Evolutionary conservation across 2,113 vertebrate genomes (phyloP).

Genomic region (Indri indri): DNA sequence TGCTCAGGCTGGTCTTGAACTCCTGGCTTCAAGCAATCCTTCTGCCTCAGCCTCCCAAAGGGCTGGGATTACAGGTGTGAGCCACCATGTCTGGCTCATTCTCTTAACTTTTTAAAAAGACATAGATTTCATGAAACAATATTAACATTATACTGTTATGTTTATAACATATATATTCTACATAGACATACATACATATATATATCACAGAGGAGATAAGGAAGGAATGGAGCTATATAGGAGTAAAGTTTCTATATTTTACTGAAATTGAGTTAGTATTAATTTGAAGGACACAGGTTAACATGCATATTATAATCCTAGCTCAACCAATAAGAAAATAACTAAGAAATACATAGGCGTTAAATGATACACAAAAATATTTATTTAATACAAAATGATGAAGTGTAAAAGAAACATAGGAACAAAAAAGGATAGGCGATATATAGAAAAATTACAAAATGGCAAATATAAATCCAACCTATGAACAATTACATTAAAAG

Average conservation of each 20-base stretch:
- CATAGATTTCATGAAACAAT: not conserved
- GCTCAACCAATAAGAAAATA: not conserved
- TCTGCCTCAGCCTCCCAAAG: no score
- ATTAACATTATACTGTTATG: not conserved
- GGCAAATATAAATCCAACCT: not conserved
- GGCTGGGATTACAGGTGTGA: no score
- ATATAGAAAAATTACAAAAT: not conserved
- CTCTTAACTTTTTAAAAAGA: conserved; percentile 2
- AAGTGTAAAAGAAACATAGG: not conserved
- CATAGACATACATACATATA: no score
- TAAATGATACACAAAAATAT: not conserved
- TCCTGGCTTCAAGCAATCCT: no score
- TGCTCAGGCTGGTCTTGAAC: no score
- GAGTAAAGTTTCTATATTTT: not conserved
- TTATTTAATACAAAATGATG: conserved; percentile 22
- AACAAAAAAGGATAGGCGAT: not conserved
- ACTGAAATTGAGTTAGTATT: not conserved
- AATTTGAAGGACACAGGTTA: not conserved
- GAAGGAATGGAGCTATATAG: not conserved
- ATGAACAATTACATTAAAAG: not conserved
- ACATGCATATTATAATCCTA: not conserved
- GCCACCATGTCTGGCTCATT: not conserved
- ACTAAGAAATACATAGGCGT: not conserved
- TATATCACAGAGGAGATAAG: not conserved
- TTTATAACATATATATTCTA: not conserved